phyloP scores from a whole-genome alignment of 2,113 vertebrate species.

The Sander lucioperca region DNA sequence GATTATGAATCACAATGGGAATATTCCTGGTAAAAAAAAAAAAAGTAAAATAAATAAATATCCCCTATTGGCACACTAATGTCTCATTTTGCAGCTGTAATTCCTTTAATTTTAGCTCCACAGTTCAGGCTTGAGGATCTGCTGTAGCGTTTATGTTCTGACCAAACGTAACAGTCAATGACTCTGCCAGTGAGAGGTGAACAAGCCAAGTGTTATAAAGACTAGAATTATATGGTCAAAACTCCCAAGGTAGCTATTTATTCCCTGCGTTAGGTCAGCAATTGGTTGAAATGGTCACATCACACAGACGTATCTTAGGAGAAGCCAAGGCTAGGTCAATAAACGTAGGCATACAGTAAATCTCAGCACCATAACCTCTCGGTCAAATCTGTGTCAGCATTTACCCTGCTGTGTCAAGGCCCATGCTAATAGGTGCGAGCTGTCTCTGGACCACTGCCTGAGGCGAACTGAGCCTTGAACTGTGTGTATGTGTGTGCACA shows the following conservation, averaged over 20 bases:
- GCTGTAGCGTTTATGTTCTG: constrained; percentile 40
- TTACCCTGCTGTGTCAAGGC: constrained; percentile 67
- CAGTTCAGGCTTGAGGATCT: constrained; percentile 16
- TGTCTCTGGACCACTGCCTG: constrained; percentile 52
- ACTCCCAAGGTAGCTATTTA: constrained; percentile 60
- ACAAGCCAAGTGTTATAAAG: constrained; percentile 64
- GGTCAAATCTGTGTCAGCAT: constrained; percentile 78
- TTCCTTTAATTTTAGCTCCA: constrained; percentile 9
- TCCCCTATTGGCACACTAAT: not conserved
- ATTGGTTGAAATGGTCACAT: constrained; percentile 67
- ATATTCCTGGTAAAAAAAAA: too few relatives aligned
- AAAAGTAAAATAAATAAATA: too few relatives aligned
- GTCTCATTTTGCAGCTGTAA: not conserved
- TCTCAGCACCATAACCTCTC: constrained; percentile 67
- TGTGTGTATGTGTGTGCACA: constrained; percentile 3
- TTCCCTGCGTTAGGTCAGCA: constrained; percentile 71
- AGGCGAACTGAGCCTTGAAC: constrained; percentile 58
- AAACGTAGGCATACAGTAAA: constrained; percentile 67
- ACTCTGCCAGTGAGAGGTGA: constrained; percentile 57
- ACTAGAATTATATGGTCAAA: constrained; percentile 61
- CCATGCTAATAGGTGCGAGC: constrained; percentile 65
- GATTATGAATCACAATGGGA: too few relatives aligned
- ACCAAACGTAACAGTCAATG: constrained; percentile 63
- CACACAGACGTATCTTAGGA: constrained; percentile 53
- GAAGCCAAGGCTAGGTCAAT: constrained; percentile 72